A percentile compares a stretch with the other conserved stretches of the same genome.
Conservation (phyloP, 2,113 vertebrate genomes). For the Physeter macrocephalus region DNA sequence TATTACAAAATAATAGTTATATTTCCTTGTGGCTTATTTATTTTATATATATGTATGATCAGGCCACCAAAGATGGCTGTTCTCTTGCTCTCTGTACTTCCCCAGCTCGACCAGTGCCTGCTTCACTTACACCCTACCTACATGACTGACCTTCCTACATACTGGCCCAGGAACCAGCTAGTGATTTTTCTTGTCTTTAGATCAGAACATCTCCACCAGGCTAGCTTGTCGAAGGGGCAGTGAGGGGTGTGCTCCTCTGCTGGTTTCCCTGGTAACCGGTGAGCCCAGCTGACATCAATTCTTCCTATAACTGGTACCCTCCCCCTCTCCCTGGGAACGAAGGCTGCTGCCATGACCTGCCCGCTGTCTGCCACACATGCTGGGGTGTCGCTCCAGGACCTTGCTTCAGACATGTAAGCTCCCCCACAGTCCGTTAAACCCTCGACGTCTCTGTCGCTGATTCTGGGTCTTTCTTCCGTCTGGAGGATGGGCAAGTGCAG, state of each 20-base stretch:
- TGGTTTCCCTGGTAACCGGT: not conserved
- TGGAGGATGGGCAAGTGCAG: not conserved
- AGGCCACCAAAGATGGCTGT: not conserved
- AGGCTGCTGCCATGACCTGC: not conserved
- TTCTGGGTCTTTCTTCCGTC: not conserved
- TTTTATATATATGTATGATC: not conserved
- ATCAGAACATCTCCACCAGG: not conserved
- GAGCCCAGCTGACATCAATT: too few relatives aligned
- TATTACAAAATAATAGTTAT: not conserved
- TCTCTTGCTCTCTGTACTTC: not conserved
- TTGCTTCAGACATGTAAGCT: not conserved
- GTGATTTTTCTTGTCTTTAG: not conserved
- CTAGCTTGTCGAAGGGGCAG: not conserved
- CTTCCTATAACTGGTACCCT: not conserved
- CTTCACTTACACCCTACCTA: not conserved
- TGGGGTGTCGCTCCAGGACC: not conserved
- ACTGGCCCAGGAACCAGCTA: too few relatives aligned
- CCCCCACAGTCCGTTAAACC: rapidly evolving
- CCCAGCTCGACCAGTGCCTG: not conserved
- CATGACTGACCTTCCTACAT: not conserved
- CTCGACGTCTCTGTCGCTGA: not conserved
- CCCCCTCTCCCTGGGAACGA: not conserved
- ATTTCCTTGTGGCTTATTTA: not conserved
- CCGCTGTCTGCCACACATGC: not conserved
- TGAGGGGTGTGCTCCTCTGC: not conserved